These are phyloP conservation scores for Paratilapia polleni DNA, from an alignment of 2,113 vertebrate genomes.

Conservation along the genomic window DNA sequence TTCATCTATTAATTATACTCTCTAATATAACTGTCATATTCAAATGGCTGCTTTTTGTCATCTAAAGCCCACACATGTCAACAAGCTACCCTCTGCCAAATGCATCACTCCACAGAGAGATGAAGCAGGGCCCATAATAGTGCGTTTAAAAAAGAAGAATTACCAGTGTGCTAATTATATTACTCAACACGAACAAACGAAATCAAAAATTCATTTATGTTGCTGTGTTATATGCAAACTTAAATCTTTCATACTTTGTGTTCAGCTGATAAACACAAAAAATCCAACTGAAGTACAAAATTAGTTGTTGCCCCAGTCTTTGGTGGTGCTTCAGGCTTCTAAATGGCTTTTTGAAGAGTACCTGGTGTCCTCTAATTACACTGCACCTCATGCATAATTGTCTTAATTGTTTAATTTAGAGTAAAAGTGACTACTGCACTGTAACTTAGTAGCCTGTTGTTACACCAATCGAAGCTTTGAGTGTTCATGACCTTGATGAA, in stretches of 20 bases:
- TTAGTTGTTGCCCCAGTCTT: slow-evolving; percentile 47
- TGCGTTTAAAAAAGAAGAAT: slow-evolving; percentile 1
- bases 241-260: slow-evolving; percentile 35
- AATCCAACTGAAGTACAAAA: slow-evolving; percentile 41
- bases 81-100: slow-evolving; percentile 28
- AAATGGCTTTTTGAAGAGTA: slow-evolving; percentile 75
- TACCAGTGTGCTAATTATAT: slow-evolving; percentile 27
- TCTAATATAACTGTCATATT: slow-evolving; percentile 12
- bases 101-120: slow-evolving; percentile 24
- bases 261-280: slow-evolving; percentile 36
- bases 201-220: slow-evolving; percentile 9
- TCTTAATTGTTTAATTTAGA: slow-evolving; percentile 78
- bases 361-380: slow-evolving; percentile 69
- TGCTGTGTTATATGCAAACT: not conserved
- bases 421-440: slow-evolving; percentile 62
- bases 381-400: slow-evolving; percentile 70
- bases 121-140: slow-evolving; percentile 12
- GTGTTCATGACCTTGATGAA: slow-evolving; percentile 61
- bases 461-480: slow-evolving; percentile 44
- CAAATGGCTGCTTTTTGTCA: slow-evolving; percentile 18
- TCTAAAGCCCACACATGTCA: slow-evolving; percentile 27
- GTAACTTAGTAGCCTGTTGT: slow-evolving; percentile 62
- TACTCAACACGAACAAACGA: slow-evolving; percentile 1
- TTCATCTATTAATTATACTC: slow-evolving; percentile 18
- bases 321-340: slow-evolving; percentile 59